Conservation (phyloP, 2,797 vertebrate species). For the Cossypha niveicapilla region DNA sequence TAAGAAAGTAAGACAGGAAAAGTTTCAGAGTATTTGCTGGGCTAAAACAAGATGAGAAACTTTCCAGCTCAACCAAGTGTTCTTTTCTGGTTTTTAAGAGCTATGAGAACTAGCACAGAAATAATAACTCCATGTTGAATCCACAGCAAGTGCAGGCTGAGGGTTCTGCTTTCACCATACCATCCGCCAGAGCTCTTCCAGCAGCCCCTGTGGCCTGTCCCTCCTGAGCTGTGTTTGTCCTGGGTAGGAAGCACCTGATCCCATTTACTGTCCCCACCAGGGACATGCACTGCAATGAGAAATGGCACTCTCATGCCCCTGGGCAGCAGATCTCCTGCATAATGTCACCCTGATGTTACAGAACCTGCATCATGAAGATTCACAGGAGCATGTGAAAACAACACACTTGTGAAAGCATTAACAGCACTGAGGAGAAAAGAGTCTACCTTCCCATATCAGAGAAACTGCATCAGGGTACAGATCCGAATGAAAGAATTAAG, state of each 20-base stretch:
- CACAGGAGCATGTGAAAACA: background rate
- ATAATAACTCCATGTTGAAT: background rate
- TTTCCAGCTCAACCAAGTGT: background rate
- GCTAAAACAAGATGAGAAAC: background rate
- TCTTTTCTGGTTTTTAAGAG: background rate
- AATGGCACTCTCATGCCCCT: background rate
- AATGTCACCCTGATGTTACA: background rate
- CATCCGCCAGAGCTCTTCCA: background rate
- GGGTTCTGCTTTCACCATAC: background rate
- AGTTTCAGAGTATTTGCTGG: background rate
- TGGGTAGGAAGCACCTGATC: background rate
- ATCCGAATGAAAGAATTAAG: slow-evolving; percentile 15
- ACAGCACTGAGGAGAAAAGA: background rate
- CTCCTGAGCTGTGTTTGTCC: background rate
- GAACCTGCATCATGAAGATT: background rate
- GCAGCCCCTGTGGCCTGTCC: background rate
- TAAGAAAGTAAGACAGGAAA: background rate
- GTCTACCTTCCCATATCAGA: background rate
- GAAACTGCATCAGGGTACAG: background rate
- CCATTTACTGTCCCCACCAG: background rate
- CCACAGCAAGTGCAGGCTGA: background rate
- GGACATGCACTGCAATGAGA: background rate
- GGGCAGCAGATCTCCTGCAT: background rate
- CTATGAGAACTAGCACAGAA: background rate
- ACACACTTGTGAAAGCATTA: background rate